Evolutionary conservation across 1,140 invertebrate species (phyloP).

Genomic region (Lethocerus indicus): DNA sequence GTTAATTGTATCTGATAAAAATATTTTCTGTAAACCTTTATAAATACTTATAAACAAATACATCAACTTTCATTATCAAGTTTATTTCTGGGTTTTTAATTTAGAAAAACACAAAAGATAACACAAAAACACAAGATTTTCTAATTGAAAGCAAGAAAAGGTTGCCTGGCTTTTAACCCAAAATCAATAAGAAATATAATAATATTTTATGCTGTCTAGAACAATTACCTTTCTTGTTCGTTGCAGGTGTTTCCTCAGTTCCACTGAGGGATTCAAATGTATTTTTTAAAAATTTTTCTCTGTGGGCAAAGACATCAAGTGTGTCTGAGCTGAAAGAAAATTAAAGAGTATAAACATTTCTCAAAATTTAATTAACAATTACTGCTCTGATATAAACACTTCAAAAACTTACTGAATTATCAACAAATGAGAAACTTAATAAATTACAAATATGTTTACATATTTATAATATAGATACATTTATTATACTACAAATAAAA

Average conservation of each 20-base stretch:
- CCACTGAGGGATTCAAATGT: conserved; percentile 60
- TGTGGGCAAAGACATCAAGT: conserved; percentile 44
- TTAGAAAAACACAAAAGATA: not conserved
- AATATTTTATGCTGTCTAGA: not conserved
- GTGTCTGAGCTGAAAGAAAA: conserved; percentile 45
- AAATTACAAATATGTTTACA: too few species aligned
- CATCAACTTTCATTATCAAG: not conserved
- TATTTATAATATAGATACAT: too few species aligned
- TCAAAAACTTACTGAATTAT: too few species aligned
- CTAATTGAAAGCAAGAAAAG: too few species aligned
- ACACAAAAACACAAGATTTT: not conserved
- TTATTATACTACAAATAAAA: too few species aligned
- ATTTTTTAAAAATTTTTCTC: conserved; percentile 58
- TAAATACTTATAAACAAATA: not conserved
- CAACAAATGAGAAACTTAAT: too few species aligned
- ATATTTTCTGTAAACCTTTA: not conserved
- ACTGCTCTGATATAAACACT: too few species aligned
- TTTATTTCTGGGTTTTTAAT: not conserved
- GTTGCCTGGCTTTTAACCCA: too few species aligned
- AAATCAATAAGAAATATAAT: not conserved
- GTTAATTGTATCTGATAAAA: not conserved
- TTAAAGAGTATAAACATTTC: not conserved
- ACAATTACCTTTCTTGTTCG: conserved; percentile 11
- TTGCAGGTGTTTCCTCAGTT: conserved; percentile 29
- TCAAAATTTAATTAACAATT: too few species aligned